Base-by-base conservation (phyloP, 2,113 vertebrate genomes). In the Piliocolobus tephrosceles region DNA sequence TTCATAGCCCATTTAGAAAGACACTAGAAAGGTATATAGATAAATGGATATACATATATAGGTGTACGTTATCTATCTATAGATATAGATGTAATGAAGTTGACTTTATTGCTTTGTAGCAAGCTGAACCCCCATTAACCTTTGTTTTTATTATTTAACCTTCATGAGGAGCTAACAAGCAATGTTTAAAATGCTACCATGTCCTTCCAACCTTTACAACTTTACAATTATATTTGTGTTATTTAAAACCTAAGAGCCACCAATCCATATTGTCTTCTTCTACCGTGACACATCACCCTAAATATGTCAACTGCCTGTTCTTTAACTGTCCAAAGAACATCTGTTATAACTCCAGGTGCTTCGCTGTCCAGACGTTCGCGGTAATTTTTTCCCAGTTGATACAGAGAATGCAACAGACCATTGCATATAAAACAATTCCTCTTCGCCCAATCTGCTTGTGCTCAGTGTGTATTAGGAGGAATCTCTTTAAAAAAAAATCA, bases 301-400 rank as follows among this genome's bases (percentile, higher is more conserved):
- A 98, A 97, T 92, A 97, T 94, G 96, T 98, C 98, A 98, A 88
- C 97, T 97, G 97, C 87, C 95, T 98, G 94, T 97, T 92, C 97
- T 97, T 96, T 97, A 90, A 88, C 81, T 95, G 95, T 98, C 98
- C 98, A 85, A 30, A 90, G 93, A 98, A 97, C 98, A 98, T 96
- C 98, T 98, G 98, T 97, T 98, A 97, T 50, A 98, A 96, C 97
- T 97, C 96, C 98, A 97, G 97, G 96, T 97, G 95, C 11, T 97
- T 91, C 66, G 75, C 93, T 38, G 3, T 79, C 84, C 95, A 95
- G 93, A 97, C 76, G 17, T 95, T 93, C 16, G 20, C 10, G 12
- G 47, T 68, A 23, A 55, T 75, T 73, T 86, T 40, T n/a, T 14
- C 32, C 38, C 85, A 73, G 76, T 40, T 92, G 90, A 94, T 96